phyloP scores from a whole-genome alignment of 1,140 invertebrate species.

The Archivesica marissinica region DNA sequence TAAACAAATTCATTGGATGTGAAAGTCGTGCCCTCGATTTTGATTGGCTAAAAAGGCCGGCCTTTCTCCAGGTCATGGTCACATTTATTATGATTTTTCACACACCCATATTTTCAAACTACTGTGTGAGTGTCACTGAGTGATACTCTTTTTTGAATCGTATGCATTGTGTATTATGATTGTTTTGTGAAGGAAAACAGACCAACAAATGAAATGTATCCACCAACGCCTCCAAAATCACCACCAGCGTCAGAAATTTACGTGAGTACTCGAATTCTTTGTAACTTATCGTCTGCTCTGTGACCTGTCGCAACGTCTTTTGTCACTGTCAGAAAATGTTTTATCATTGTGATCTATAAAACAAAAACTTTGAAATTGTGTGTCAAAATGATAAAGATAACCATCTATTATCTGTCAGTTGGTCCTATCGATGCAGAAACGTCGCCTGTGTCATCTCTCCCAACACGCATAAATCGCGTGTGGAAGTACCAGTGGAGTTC shows the following conservation, averaged over 20 bases:
- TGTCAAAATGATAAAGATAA: too few species aligned
- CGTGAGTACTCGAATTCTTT: slow-evolving; percentile 30
- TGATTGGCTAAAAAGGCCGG: slow-evolving; percentile 65
- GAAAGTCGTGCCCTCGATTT: slow-evolving; percentile 65
- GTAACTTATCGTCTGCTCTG: slow-evolving; percentile 10
- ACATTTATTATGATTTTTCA: slow-evolving; percentile 61
- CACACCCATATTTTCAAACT: slow-evolving; percentile 47
- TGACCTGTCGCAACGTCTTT: too few species aligned
- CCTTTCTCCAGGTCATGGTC: slow-evolving; percentile 61
- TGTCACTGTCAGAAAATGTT: too few species aligned
- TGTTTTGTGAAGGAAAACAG: neutral
- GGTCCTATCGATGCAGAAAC: too few species aligned
- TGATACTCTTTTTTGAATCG: neutral
- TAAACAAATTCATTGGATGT: slow-evolving; percentile 64
- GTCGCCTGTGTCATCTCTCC: too few species aligned
- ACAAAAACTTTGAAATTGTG: too few species aligned
- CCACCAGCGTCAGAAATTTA: neutral
- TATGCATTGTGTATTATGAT: neutral
- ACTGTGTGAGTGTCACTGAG: neutral
- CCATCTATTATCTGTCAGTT: too few species aligned
- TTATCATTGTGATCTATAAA: too few species aligned
- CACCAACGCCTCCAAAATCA: slow-evolving; percentile 34
- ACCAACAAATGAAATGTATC: neutral
- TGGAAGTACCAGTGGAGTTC: too few species aligned
- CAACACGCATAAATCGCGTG: too few species aligned